A percentile compares a stretch with the other conserved stretches of the same genome.
phyloP scores from a whole-genome alignment of 92 coral and sea anemone species.

The Anthopleura xanthogrammica region DNA sequence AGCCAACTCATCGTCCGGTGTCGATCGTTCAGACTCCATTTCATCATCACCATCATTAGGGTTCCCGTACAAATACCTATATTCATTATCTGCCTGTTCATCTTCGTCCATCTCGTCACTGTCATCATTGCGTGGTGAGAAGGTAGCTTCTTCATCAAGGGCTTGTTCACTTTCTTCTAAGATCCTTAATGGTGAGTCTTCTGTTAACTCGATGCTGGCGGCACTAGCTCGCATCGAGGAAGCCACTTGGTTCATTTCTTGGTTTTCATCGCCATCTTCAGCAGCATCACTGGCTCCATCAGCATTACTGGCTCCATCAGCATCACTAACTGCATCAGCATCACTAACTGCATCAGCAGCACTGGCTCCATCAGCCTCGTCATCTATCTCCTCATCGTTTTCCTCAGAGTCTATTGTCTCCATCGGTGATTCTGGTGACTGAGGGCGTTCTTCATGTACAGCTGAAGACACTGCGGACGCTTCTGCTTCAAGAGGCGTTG shows the following conservation, averaged over 20 bases:
- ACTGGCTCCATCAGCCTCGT: conserved; percentile 1
- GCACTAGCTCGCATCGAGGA: conserved; percentile 35
- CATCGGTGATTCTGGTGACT: conserved; percentile 14
- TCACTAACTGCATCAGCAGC: background rate
- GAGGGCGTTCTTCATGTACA: background rate
- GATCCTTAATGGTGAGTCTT: conserved; percentile 82
- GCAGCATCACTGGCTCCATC: background rate
- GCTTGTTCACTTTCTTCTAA: conserved; percentile 78
- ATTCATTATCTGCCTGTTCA: conserved; percentile 43
- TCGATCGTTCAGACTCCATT: conserved; percentile 26
- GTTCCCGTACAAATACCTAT: conserved; percentile 22
- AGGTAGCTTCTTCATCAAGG: conserved; percentile 58
- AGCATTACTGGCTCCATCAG: background rate
- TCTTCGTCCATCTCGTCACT: conserved; percentile 36
- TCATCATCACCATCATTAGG: conserved; percentile 35
- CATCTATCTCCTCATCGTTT: conserved; percentile 20
- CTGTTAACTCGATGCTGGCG: conserved; percentile 81
- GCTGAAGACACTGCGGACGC: background rate
- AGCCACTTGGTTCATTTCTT: conserved; percentile 23
- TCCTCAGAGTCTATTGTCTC: conserved; percentile 26
- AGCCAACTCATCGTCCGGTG: conserved; percentile 21
- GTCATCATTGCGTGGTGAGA: conserved; percentile 45
- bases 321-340: background rate
- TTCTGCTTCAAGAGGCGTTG: background rate
- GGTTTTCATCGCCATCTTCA: background rate